Base-by-base conservation (phyloP, 2,113 vertebrate genomes). In the Passer montanus region DNA sequence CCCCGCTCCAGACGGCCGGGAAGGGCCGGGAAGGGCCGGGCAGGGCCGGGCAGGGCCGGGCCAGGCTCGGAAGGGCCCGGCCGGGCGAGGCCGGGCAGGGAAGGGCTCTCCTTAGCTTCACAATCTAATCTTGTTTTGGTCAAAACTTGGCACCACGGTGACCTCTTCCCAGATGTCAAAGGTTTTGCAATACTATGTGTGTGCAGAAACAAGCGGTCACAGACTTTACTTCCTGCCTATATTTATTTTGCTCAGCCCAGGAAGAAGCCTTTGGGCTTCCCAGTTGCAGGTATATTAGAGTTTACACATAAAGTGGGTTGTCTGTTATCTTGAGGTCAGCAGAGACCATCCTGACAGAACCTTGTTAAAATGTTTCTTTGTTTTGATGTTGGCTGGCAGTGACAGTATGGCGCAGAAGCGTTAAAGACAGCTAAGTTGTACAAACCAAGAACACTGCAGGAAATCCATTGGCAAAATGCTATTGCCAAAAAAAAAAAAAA, bases 111-210 rank as follows among this genome's bases (percentile, higher is more conserved):
- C 26, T 50, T 39, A 56, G 3, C 11, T 49, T 74, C 4, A 3
- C 44, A 24, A 64, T 4, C 6, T 76, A 8, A 53, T 28, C 15
- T 70, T 2, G 2, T 46, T 7, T 50, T 33, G 4, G 12, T 27
- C 19, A 19, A 73, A 39, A 30, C 2, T 7, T 9, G 2, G 21
- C 22, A 47, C 11, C 10, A 30, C 1, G 15, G 15, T 26, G 35
- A 62, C 5, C 4, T 19, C 2, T 39, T 87, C 28, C 13, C 11
- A 20, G 33, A 9, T 5, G 13, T 7, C 1, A 0, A 35, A 58
- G 30, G 1, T 35, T 8, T 50, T 66, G 49, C 37, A 28, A 17
- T 22, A 9, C 13, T 39, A 3, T 35, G 10, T 9, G 2, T 9
- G 2, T n/a, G 26, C 6, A 28, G n/a, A 77, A 78, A 52, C 4